Evolutionary conservation across 2,113 vertebrate genomes (phyloP), one percentile per base, ranked within the genome.

Genomic region (Xenopus laevis): DNA sequence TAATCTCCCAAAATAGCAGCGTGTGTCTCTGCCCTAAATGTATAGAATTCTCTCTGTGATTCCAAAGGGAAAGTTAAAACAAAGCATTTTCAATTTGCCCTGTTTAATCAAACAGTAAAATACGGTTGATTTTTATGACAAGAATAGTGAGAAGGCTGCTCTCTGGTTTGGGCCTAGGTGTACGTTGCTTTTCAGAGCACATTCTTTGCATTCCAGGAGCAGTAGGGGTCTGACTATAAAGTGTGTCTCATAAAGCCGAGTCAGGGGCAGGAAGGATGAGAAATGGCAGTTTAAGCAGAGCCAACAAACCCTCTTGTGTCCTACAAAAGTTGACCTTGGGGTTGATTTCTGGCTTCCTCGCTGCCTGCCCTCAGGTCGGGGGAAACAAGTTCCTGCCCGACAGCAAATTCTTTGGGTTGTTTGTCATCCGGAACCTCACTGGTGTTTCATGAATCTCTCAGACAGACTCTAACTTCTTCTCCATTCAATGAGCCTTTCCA

Each of bases 321-420:
- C 53, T 74, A 40, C 68, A 68, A 68, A 53, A 18, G 10, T 13
- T 17, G 13, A 65, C 57, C 58, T 61, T 40, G 23, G 23, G 23
- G 23, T 27, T 27, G 65, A 67, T 65, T 52, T 50, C 33, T 59
- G 44, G 64, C 57, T 74, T 75, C 72, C 72, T 61, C 62, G 45
- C 65, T 74, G 52, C 4, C 63, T 30, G 45, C 23, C 72, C 58
- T n/a, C 65, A n/a, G 71, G 71, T 59, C 71, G 27, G 7, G 55
- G 20, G 46, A 66, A 52, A 15, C 52, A 59, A 23, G 33, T 73
- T 57, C 61, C 18, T 23, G 5, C 15, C 63, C 23, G 21, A 16
- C 50, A 55, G 61, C 63, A 59, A 30, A 66, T 66, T 66, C 63
- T 59, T 66, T 58, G 58, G 50, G 16, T n/a, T 59, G 50, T 53